phyloP scores from a whole-genome alignment of 2,113 vertebrate genomes.

The Smithornis capensis region DNA sequence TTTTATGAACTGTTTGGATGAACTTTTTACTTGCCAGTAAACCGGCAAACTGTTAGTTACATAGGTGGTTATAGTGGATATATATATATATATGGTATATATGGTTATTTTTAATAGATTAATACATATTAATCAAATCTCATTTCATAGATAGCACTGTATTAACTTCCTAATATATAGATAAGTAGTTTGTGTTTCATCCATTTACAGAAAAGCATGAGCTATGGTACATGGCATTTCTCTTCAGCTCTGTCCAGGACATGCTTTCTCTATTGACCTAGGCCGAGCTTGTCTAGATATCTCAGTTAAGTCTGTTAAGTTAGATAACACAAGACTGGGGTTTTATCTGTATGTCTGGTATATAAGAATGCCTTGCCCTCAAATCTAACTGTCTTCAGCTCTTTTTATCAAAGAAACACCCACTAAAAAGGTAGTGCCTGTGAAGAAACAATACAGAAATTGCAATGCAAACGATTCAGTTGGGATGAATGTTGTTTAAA shows the following conservation, averaged over 20 bases:
- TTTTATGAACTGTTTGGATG: not conserved
- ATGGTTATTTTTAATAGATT: not conserved
- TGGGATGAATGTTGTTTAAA: not conserved
- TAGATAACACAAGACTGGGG: not conserved
- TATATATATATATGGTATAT: not conserved
- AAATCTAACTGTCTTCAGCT: not conserved
- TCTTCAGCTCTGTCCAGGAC: not conserved
- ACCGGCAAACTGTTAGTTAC: not conserved
- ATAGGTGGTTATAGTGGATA: not conserved
- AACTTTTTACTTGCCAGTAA: not conserved
- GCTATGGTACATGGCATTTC: not conserved
- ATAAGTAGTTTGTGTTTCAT: not conserved
- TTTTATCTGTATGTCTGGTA: not conserved
- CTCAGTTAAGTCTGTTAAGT: not conserved
- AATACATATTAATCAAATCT: not conserved
- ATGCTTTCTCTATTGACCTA: not conserved
- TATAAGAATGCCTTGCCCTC: not conserved
- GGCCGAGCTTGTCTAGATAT: not conserved
- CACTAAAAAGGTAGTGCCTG: not conserved
- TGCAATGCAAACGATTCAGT: not conserved
- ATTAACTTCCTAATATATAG: not conserved
- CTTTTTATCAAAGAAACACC: not conserved
- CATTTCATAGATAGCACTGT: not conserved
- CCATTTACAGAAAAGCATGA: not conserved
- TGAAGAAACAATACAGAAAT: not conserved